These are phyloP conservation scores for Bryconaethiops microstoma DNA, from an alignment of 2,797 vertebrate genomes.

Conservation along the genomic window DNA sequence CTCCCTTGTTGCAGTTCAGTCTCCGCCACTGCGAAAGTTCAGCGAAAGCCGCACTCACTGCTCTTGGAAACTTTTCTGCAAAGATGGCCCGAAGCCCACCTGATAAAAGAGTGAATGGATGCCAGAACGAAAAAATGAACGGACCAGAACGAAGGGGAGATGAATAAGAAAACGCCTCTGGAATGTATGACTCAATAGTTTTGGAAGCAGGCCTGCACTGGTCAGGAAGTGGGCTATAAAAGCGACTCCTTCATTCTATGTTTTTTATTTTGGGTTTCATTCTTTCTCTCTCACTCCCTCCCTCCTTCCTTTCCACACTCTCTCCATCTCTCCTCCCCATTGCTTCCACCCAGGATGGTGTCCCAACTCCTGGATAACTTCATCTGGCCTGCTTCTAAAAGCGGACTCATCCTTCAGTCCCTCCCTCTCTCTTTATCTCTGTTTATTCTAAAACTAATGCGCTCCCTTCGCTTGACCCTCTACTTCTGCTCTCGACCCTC, in stretches of 20 bases:
- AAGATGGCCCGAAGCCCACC: constrained; percentile 18
- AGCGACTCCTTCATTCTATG: constrained; percentile 10
- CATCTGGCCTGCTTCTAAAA: constrained; percentile 31
- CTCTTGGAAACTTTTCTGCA: constrained; percentile 2
- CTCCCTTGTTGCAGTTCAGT: constrained; percentile 4
- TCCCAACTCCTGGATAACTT: constrained; percentile 36
- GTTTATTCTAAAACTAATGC: constrained; percentile 49
- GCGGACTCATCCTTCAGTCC: constrained; percentile 15
- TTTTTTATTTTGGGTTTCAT: constrained; percentile 36
- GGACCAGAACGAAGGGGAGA: background rate
- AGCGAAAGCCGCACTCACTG: background rate
- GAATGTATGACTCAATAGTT: constrained; percentile 71
- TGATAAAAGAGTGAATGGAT: constrained; percentile 56
- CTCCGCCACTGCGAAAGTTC: background rate
- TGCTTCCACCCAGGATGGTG: background rate
- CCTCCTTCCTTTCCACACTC: constrained; percentile 57
- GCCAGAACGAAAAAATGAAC: constrained; percentile 49
- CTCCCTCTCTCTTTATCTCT: constrained; percentile 35
- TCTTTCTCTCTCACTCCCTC: constrained; percentile 35
- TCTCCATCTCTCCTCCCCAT: background rate
- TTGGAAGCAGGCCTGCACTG: constrained; percentile 67
- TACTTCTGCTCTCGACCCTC: constrained; percentile 6
- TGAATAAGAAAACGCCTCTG: constrained; percentile 46
- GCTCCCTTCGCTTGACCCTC: constrained; percentile 67
- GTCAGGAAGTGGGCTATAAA: constrained; percentile 68